Evolutionary conservation across 2,888 invertebrate genomes (phyloP).

Genomic region (Oligia fasciuncula): DNA sequence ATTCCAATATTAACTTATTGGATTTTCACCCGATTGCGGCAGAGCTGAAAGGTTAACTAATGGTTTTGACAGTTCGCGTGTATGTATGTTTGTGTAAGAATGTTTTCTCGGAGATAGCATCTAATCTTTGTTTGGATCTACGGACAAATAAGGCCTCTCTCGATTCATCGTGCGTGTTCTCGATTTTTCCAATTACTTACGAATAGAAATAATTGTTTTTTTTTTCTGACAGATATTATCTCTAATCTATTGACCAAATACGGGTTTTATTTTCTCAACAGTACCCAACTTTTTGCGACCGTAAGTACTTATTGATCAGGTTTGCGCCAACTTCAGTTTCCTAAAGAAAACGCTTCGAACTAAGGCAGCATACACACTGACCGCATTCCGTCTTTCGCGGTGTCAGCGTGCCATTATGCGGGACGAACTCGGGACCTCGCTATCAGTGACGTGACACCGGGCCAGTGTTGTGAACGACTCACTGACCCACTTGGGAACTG

Average conservation of each 20-base stretch:
- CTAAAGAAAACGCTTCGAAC: slow-evolving; percentile 30
- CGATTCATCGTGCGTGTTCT: slow-evolving; percentile 4
- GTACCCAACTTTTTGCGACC: slow-evolving; percentile 11
- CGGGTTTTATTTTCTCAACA: slow-evolving; percentile 8
- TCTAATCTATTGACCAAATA: slow-evolving; percentile 3
- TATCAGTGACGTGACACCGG: slow-evolving; percentile 79
- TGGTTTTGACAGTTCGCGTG: slow-evolving; percentile 34
- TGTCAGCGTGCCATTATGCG: slow-evolving; percentile 74
- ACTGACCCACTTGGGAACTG: slow-evolving; percentile 81
- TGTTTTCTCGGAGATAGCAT: slow-evolving; percentile 35
- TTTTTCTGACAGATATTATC: not conserved
- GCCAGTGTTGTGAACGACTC: slow-evolving; percentile 77
- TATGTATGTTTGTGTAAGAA: slow-evolving; percentile 16
- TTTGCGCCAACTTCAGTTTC: slow-evolving; percentile 22
- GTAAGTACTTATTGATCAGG: slow-evolving; percentile 20
- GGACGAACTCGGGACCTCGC: slow-evolving; percentile 72
- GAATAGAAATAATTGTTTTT: not conserved
- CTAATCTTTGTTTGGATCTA: slow-evolving; percentile 16
- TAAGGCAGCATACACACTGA: slow-evolving; percentile 65
- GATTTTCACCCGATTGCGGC: slow-evolving; percentile 33
- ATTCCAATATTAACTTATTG: slow-evolving; percentile 46
- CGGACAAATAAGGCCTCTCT: slow-evolving; percentile 19
- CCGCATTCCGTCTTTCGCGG: slow-evolving; percentile 71
- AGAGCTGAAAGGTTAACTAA: slow-evolving; percentile 40
- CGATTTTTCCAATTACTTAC: not conserved